These are phyloP conservation scores for Chionoecetes opilio DNA, from an alignment of 1,140 invertebrate genomes.

Conservation along the genomic window DNA sequence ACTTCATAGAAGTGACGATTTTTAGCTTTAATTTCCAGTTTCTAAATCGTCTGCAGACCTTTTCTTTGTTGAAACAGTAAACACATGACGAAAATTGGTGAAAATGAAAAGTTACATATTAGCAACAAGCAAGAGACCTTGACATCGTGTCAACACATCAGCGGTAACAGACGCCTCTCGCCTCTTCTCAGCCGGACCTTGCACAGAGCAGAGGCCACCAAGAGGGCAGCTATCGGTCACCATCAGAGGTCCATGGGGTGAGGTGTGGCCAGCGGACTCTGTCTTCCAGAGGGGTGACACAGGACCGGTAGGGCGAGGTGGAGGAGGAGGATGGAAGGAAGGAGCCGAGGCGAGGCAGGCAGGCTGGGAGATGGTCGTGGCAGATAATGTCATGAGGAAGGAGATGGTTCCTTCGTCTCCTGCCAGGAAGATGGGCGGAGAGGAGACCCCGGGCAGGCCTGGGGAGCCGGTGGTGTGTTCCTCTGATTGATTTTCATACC, in stretches of 20 bases:
- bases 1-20: no score
- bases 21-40: not conserved
- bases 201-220: not conserved
- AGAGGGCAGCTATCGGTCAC: constrained; percentile 1
- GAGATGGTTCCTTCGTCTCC: constrained; percentile 25
- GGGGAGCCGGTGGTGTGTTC: constrained; percentile 2
- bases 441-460: not conserved
- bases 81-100: no score
- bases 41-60: not conserved
- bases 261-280: not conserved
- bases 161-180: not conserved
- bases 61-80: no score
- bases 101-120: not conserved
- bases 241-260: not conserved
- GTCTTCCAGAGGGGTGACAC: not conserved
- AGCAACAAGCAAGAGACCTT: not conserved
- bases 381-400: constrained; percentile 17
- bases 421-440: constrained; percentile 10
- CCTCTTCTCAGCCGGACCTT: not conserved
- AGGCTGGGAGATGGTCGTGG: constrained; percentile 23
- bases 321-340: not conserved
- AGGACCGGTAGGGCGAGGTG: not conserved
- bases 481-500: constrained; percentile 29
- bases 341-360: not conserved
- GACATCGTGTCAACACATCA: not conserved